Evolutionary conservation across 2,113 vertebrate species (phyloP), one percentile per base, ranked within the genome.

Genomic region (Antennarius striatus): DNA sequence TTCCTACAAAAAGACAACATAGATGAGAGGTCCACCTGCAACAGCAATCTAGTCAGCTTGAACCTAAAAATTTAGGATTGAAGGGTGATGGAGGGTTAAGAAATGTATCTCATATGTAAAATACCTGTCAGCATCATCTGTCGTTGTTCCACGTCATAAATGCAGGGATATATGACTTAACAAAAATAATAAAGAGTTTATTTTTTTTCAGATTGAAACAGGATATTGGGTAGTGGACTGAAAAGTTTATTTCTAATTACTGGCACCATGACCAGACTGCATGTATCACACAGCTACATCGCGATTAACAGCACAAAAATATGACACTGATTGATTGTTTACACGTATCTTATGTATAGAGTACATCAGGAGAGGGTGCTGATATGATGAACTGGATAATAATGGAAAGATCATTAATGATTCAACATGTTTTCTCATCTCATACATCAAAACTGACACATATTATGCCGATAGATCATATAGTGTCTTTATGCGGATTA

Each of bases 341-440:
- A 45, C 15, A 36, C 5, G n/a, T 50, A 10, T 22, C 14, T 14
- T 47, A 17, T 28, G 6, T 11, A 43, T 8, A 15, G 22, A 22
- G 17, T 75, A 11, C 11, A 61, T 72, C 16, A 56, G 10, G 17
- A 16, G 42, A 42, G 14, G 28, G 43, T 22, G 30, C 29, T 42
- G 6, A 30, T 62, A n/a, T 61, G 46, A 57, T n/a, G 17, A 49
- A 42, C 14, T 54, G 14, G 4, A 54, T 11, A 32, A 28, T 40
- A 66, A 62, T 54, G 28, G 15, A 47, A 32, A 32, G 22, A 54
- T 62, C 32, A 61, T 54, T 53, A 29, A 6, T 67, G 56, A 63
- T 67, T 69, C 48, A 36, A 36, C 57, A 10, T 42, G 15, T 58
- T 55, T 58, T 64, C 53, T 54, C 55, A 47, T 60, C 48, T 56